Percentiles rank a stretch among this genome's conserved stretches.
Conservation (phyloP, 2,888 invertebrate species). For the Rhagonycha lutea region DNA sequence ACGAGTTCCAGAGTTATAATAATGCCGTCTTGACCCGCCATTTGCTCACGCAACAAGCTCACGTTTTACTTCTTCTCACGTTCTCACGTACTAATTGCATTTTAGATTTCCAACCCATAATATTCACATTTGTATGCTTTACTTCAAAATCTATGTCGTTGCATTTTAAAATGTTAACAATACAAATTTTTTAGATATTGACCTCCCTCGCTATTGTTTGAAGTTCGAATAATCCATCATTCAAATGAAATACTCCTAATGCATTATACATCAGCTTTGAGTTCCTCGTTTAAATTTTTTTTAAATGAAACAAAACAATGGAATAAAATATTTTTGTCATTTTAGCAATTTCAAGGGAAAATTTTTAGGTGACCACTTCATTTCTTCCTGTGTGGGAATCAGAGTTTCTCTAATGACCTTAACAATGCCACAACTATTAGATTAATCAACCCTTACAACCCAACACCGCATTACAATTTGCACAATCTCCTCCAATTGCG, state of each 20-base stretch:
- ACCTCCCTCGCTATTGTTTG: not conserved
- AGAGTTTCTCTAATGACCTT: not conserved
- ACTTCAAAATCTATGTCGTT: not conserved
- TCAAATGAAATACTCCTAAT: not conserved
- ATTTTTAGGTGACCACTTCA: not conserved
- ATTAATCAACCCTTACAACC: constrained; percentile 1
- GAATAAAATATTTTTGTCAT: too few species aligned
- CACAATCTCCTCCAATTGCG: constrained; percentile 6
- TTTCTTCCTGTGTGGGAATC: not conserved
- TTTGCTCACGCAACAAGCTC: constrained; percentile 36
- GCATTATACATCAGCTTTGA: not conserved
- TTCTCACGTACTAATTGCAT: constrained; percentile 39
- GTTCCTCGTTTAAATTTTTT: not conserved
- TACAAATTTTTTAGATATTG: not conserved
- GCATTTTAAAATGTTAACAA: too few species aligned
- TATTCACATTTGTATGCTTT: constrained; percentile 13
- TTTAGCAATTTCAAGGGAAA: too few species aligned
- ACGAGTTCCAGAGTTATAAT: not conserved
- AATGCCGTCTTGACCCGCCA: constrained; percentile 10
- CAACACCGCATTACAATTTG: constrained; percentile 4
- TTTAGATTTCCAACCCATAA: constrained; percentile 15
- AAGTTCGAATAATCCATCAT: not conserved
- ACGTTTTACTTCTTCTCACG: constrained; percentile 39
- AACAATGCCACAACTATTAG: not conserved
- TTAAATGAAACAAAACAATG: not conserved